A percentile compares a stretch with the other conserved stretches of the same genome.
These are phyloP conservation scores for Portunus trituberculatus DNA, from an alignment of 1,140 invertebrate species.

Conservation along the genomic window DNA sequence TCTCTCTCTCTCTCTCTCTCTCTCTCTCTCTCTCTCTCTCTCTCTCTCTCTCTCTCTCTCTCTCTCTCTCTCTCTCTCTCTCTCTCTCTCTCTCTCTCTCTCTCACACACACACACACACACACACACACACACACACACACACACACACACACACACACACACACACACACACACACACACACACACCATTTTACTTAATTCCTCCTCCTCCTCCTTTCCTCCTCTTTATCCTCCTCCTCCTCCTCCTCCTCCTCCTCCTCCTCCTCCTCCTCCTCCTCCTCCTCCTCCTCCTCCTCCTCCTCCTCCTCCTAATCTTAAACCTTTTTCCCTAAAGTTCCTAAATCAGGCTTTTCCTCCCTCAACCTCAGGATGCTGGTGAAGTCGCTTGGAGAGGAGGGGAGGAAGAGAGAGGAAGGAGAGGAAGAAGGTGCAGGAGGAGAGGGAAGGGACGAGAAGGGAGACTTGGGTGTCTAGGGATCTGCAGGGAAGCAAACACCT, in stretches of 20 bases:
- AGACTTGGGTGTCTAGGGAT: neutral
- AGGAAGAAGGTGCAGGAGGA: neutral
- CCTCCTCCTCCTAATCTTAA: neutral
- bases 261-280: neutral
- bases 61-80: too few species aligned
- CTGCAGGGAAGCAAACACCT: neutral
- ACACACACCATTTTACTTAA: neutral
- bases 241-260: neutral
- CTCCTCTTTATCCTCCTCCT: neutral
- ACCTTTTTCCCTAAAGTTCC: neutral
- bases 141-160: conserved; percentile 15
- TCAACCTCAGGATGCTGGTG: neutral
- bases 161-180: conserved; percentile 25
- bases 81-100: neutral
- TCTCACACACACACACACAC: conserved; percentile 24
- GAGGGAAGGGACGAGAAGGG: neutral
- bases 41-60: conserved; percentile 25
- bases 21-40: neutral
- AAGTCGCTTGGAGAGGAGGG: neutral
- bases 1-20: conserved; percentile 27
- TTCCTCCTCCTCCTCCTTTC: neutral
- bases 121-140: conserved; percentile 15
- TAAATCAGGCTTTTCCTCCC: neutral
- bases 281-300: conserved; percentile 14
- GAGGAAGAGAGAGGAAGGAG: neutral